A percentile compares a stretch with the other conserved stretches of the same genome.
phyloP scores from a whole-genome alignment of 2,113 vertebrate genomes.

The Zeus faber region DNA sequence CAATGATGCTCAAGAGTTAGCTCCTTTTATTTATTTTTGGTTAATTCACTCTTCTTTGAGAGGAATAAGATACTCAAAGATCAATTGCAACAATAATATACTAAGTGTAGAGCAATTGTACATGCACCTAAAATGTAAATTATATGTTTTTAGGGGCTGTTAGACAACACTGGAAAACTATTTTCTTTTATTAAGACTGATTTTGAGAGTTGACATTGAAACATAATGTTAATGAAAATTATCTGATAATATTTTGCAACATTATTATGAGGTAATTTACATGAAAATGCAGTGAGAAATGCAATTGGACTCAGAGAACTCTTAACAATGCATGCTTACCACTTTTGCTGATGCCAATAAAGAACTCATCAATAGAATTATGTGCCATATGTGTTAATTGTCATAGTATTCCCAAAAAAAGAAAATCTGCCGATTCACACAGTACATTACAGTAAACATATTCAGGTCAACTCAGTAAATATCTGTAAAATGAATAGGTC shows the following conservation, averaged over 20 bases:
- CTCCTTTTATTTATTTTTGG: constrained; percentile 48
- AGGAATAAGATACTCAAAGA: constrained; percentile 38
- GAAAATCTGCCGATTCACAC: background rate
- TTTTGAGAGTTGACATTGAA: constrained; percentile 41
- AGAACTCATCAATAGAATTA: constrained; percentile 56
- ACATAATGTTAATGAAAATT: constrained; percentile 37
- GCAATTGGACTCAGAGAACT: constrained; percentile 48
- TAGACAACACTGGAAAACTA: constrained; percentile 29
- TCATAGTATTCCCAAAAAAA: background rate
- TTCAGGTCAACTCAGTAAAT: background rate
- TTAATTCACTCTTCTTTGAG: constrained; percentile 36
- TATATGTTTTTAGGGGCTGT: constrained; percentile 31
- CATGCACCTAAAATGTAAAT: constrained; percentile 45
- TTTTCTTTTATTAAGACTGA: constrained; percentile 36
- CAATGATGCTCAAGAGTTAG: constrained; percentile 53
- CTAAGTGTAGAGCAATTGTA: constrained; percentile 33
- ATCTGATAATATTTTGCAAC: constrained; percentile 38
- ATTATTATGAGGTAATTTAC: constrained; percentile 41
- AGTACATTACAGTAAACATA: background rate
- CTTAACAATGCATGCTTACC: constrained; percentile 70
- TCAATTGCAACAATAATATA: constrained; percentile 33
- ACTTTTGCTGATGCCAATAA: constrained; percentile 80
- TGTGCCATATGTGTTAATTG: background rate
- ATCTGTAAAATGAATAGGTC: background rate
- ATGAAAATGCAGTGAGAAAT: constrained; percentile 43